Base-by-base conservation (phyloP, 2,797 vertebrate species). In the Takifugu rubripes region DNA sequence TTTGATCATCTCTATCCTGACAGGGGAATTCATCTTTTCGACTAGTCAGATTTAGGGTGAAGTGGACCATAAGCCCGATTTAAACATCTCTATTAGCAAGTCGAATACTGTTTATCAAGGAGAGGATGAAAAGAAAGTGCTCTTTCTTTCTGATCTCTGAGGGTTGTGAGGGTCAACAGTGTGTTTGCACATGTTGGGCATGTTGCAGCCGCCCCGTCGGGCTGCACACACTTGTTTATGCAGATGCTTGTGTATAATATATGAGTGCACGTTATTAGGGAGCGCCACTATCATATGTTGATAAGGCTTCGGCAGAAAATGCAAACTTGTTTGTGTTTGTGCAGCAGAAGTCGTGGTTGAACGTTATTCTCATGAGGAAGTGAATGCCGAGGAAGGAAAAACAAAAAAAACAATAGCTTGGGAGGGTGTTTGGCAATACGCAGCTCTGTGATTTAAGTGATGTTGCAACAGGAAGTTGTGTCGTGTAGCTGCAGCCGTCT, bases 1-100 rank as follows among this genome's bases (percentile, higher is more conserved):
- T 92, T 92, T 92, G 91, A 93, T 93, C 90, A 91, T 92, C 89
- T 90, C 85, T 84, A 88, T 81, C 74, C 84, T 92, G 92, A 93
- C 91, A 89, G 89, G 88, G 85, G 88, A 90, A 93, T 93, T 92
- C 80, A 92, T 93, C 91, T 93, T 92, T 87, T 87, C 42, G 84
- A 86, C 84, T 83, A 84, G 85, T 86, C 85, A 89, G 84, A 90
- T 88, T 84, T 86, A 82, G 77, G 87, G 49, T 87, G 89, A 92
- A 90, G 89, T 89, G 86, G 90, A 92, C 89, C 91, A 93, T 91
- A 90, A 90, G 90, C 88, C 89, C 74, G 77, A 86, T 89, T 89
- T 90, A 90, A 91, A 84, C 85, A 87, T 92, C 84, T 90, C 88
- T 85, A 90, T 91, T 90, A 89, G 87, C 71, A 78, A 90, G 79